Evolutionary conservation across 2,113 vertebrate genomes (phyloP), one percentile per base, ranked within the genome.

Genomic region (Dinomys branickii): DNA sequence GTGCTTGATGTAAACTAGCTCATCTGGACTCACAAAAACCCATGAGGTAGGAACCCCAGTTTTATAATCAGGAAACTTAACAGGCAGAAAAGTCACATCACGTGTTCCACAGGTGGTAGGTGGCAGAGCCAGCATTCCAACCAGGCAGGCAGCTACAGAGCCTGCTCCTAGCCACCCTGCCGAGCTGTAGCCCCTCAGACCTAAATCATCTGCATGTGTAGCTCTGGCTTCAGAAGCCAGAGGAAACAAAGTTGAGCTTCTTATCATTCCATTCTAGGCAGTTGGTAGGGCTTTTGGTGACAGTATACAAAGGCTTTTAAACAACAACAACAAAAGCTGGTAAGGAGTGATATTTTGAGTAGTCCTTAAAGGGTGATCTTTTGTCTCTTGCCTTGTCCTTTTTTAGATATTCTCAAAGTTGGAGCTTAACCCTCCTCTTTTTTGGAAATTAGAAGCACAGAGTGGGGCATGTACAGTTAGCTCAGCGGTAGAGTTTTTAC

Each of bases 241-340:
- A 63, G 30, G 14, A 94, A 85, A 65, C 77, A 85, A 33, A 85
- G 24, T 73, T 83, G 71, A 95, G 11, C 67, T 88, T 94, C 85
- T 50, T 69, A 44, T 35, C 54, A 4, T 73, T 94, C 6, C 20
- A 28, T 52, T 77, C 56, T 54, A 24, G 73, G n/a, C 75, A 33
- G 56, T 56, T 88, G 47, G 69, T 2, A 54, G 35, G 38, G 41
- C 63, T 88, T 88, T 75, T 88, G 41, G 67, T 83, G 63, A 77
- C 12, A 88, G 63, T 91, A 47, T 89, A 59, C 44, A 56, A 30
- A 81, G 22, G 13, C 47, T 50, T 54, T 84, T 87, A 63, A 33
- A 52, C 1, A 82, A 35, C 65, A 77, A 19, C 44, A 73, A 69
- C 59, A 83, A 88, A 54, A 91, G n/a, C 33, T 59, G 67, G 80